Base-by-base conservation (phyloP, 2,113 vertebrate species). In the Tylochromis polylepis region DNA sequence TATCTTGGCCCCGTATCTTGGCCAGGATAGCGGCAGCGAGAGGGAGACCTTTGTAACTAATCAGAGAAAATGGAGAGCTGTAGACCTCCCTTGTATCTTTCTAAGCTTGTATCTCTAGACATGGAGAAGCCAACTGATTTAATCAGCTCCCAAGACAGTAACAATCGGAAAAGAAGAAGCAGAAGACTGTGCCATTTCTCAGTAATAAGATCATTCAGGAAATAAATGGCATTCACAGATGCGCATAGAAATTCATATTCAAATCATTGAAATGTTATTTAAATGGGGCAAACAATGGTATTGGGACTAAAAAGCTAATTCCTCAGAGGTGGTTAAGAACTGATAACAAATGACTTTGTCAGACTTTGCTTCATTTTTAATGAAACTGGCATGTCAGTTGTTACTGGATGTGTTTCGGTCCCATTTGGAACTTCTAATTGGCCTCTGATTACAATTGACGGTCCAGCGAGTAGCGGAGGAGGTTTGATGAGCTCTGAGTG, bases 11-110 rank as follows among this genome's bases (percentile, higher is more conserved):
- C 8, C 34, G 55, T 79, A 92, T 93, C 85, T 92, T 88, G 87
- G 92, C 94, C 83, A 15, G 83, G 81, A 75, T 80, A 31, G 86
- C 65, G 8, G 82, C 82, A 62, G 87, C 55, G 57, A 94, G 86
- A 86, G 87, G 87, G 91, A 93, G 93, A 93, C 93, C 91, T 94
- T 95, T 95, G 91, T 91, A 93, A 94, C 92, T 92, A 95, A 94
- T 94, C 94, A 92, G 92, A 89, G 91, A 77, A 87, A 92, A 91
- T 81, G 88, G 90, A 90, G 87, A 90, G 91, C 86, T 27, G 84
- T 85, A 77, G 89, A 92, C 91, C 86, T 87, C 85, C 88, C 75
- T 84, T 56, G 82, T 83, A 85, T 91, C 88, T 90, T 86, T 85
- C 83, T 46, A 81, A 86, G 90, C 84, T 91, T 80, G 83, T 83